Percentiles rank a stretch among this genome's conserved stretches.
phyloP scores from a whole-genome alignment of 2,113 vertebrate genomes.

The Labrus mixtus region DNA sequence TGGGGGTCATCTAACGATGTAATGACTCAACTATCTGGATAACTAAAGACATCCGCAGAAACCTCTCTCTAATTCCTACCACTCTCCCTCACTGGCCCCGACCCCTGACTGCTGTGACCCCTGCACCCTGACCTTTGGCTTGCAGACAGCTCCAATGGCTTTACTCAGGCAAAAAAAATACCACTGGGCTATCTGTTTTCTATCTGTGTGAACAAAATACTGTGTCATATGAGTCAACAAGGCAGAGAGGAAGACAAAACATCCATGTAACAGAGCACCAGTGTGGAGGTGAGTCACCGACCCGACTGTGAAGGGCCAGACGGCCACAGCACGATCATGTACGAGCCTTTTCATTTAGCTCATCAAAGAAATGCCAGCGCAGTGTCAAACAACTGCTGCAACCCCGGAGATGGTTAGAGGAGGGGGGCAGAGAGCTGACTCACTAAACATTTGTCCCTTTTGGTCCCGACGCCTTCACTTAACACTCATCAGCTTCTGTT shows the following conservation, averaged over 20 bases:
- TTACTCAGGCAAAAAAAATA: constrained; percentile 52
- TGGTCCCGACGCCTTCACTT: constrained; percentile 61
- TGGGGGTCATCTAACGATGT: neutral
- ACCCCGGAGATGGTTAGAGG: constrained; percentile 29
- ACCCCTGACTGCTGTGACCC: constrained; percentile 55
- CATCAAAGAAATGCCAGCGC: constrained; percentile 60
- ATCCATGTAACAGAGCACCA: constrained; percentile 54
- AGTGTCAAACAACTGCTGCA: constrained; percentile 64
- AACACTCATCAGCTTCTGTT: constrained; percentile 58
- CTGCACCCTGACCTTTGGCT: constrained; percentile 65
- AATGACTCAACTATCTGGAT: constrained; percentile 23
- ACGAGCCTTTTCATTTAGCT: constrained; percentile 31
- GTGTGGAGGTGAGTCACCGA: constrained; percentile 56
- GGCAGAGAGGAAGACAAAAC: constrained; percentile 69
- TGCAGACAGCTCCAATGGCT: constrained; percentile 49
- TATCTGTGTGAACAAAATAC: constrained; percentile 66
- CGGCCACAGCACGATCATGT: constrained; percentile 44
- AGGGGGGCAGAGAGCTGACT: constrained; percentile 33
- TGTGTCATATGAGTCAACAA: constrained; percentile 60
- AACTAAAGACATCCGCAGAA: constrained; percentile 62
- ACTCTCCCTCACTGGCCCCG: constrained; percentile 34
- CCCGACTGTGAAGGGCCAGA: constrained; percentile 40
- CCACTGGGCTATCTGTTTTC: constrained; percentile 46
- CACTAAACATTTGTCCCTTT: constrained; percentile 71
- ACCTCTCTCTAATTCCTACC: constrained; percentile 26